Conservation (phyloP, 1,140 invertebrate genomes). For the Dinoponera quadriceps region DNA sequence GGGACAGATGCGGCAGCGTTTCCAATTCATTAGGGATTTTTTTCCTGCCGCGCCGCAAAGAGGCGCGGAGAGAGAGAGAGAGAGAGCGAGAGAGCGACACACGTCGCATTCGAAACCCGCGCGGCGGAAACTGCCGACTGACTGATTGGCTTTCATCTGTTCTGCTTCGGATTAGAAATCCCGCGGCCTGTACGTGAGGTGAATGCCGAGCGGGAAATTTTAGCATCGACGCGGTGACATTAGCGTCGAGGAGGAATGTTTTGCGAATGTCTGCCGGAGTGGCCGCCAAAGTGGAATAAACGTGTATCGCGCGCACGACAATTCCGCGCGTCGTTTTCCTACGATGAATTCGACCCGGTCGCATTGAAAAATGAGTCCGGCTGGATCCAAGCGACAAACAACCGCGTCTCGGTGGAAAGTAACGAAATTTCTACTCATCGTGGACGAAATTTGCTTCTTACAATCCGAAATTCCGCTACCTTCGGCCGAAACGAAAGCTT, state of each 20-base stretch:
- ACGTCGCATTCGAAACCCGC: constrained; percentile 37
- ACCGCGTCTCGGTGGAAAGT: too few species aligned
- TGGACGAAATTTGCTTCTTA: too few species aligned
- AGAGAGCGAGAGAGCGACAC: neutral
- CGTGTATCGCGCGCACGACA: neutral
- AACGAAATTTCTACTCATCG: too few species aligned
- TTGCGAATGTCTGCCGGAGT: neutral
- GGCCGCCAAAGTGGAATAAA: neutral
- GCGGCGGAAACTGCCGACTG: constrained; percentile 6
- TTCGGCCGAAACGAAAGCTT: too few species aligned
- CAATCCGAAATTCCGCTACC: too few species aligned
- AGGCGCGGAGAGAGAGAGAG: constrained; percentile 13
- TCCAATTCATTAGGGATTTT: constrained; percentile 56
- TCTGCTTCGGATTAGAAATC: constrained; percentile 48
- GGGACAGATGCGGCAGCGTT: neutral
- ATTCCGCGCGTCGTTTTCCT: neutral
- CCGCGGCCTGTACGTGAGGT: constrained; percentile 15
- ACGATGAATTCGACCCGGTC: too few species aligned
- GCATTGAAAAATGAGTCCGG: too few species aligned
- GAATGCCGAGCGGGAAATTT: constrained; percentile 15
- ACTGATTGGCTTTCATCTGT: constrained; percentile 12
- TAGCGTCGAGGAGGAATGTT: neutral
- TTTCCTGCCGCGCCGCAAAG: constrained; percentile 40
- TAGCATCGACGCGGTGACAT: neutral
- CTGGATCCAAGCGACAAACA: too few species aligned